Conservation (phyloP, 2,113 vertebrate species). For the Psilopsiagon aurifrons region DNA sequence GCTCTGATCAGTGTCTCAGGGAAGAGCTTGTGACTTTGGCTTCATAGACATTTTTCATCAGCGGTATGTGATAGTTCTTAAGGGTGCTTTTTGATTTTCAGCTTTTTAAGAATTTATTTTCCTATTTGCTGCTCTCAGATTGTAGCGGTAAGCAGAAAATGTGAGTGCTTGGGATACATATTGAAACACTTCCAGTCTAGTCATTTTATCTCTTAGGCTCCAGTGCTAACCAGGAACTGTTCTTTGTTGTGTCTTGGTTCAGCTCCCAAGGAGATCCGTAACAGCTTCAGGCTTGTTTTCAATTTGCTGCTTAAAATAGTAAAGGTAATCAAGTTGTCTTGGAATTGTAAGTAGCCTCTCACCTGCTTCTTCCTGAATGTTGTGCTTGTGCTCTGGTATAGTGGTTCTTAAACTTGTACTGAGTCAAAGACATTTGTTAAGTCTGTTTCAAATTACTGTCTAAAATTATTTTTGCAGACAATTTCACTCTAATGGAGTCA, state of each 20-base stretch:
- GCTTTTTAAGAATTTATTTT: background rate
- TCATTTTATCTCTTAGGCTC: background rate
- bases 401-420: background rate
- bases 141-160: background rate
- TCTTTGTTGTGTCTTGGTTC: background rate
- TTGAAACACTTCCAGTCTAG: background rate
- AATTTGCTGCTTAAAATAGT: background rate
- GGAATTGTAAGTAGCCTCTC: background rate
- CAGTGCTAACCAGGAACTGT: background rate
- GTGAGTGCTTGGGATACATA: background rate
- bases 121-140: background rate
- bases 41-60: background rate
- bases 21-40: background rate
- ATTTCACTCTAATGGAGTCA: background rate
- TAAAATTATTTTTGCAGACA: constrained; percentile 29
- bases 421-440: background rate
- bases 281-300: background rate
- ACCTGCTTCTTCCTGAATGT: background rate
- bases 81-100: background rate
- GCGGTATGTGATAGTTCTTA: background rate
- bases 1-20: background rate
- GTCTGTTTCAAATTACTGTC: background rate
- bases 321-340: background rate
- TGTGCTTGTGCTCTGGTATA: background rate
- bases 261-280: background rate